Evolutionary conservation across 2,113 vertebrate genomes (phyloP).

Genomic region (Oncorhynchus mykiss): DNA sequence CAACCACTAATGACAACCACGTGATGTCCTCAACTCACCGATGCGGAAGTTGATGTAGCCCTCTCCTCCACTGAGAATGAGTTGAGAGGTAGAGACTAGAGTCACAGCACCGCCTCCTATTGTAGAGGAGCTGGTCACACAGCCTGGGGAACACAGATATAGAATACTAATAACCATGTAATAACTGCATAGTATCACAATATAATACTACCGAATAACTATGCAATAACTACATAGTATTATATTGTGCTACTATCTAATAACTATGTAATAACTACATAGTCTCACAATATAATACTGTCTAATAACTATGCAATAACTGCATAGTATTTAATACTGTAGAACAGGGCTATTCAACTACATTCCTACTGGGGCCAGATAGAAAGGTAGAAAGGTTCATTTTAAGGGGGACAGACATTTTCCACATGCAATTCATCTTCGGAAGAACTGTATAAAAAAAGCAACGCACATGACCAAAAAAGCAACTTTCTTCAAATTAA

Average conservation of each 20-base stretch:
- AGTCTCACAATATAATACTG: no score
- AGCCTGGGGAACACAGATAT: constrained; percentile 55
- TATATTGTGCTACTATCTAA: no score
- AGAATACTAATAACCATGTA: background rate
- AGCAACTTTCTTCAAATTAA: no score
- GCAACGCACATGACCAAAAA: no score
- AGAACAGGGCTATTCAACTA: no score
- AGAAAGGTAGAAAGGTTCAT: no score
- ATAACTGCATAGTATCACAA: no score
- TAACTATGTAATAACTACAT: background rate
- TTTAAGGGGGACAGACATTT: no score
- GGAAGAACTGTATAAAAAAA: no score
- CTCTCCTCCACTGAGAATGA: constrained; percentile 82
- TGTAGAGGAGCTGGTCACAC: constrained; percentile 58
- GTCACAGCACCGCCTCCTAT: constrained; percentile 44
- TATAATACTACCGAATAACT: no score
- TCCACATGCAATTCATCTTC: no score
- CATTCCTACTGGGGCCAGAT: no score
- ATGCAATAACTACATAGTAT: background rate
- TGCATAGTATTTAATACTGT: background rate
- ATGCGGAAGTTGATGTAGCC: constrained; percentile 83
- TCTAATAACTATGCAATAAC: background rate
- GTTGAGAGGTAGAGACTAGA: constrained; percentile 58
- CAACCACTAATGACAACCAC: background rate
- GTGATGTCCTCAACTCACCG: constrained; percentile 61